Conservation (phyloP, 2,113 vertebrate genomes). For the Nothocercus nigrocapillus region DNA sequence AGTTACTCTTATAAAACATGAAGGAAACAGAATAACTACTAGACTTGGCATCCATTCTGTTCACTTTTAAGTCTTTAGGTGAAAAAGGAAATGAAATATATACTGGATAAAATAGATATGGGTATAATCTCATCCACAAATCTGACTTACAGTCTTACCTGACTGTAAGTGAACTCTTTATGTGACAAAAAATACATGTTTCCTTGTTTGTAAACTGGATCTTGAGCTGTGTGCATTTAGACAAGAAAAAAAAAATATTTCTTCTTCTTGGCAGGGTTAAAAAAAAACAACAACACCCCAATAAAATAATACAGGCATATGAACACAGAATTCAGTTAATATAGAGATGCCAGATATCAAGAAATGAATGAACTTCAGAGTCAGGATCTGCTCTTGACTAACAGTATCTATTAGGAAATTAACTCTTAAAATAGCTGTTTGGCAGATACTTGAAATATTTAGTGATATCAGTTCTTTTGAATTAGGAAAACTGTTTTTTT, state of each 20-base stretch:
- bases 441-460: neutral
- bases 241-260: neutral
- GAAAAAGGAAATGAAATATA: neutral
- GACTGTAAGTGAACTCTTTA: neutral
- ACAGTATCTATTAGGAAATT: neutral
- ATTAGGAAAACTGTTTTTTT: neutral
- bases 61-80: neutral
- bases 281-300: neutral
- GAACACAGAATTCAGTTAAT: neutral
- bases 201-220: neutral
- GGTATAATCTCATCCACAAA: neutral
- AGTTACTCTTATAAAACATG: neutral
- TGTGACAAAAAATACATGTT: neutral
- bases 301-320: neutral
- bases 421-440: neutral
- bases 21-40: neutral
- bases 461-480: neutral
- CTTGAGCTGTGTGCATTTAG: neutral
- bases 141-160: neutral
- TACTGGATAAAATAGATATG: neutral
- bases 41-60: neutral
- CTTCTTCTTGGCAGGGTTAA: neutral
- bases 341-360: neutral
- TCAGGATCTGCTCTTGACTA: neutral
- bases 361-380: neutral